Base-by-base conservation (phyloP, 2,888 invertebrate genomes). In the Melieria crassipennis region DNA sequence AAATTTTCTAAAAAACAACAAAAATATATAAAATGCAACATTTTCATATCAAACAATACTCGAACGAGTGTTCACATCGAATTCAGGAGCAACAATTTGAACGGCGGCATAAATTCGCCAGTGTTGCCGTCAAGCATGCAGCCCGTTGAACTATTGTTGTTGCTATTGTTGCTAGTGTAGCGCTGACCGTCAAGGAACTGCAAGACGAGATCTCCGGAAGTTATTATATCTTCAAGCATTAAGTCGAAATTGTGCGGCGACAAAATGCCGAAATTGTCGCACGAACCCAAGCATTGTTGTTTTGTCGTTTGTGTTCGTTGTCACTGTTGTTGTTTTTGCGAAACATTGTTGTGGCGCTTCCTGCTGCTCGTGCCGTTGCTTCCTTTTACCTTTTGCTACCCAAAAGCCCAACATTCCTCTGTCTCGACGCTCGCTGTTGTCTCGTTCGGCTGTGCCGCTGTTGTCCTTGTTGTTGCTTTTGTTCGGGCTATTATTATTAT, bases 191-290 rank as follows among this genome's bases (percentile, higher is more conserved):
- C 30, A 30, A 30, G 30, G 30, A 2, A 2, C 66, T 30, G 42
- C 69, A 62, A 47, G 62, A 50, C 61, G 47, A 82, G 81, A 84
- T 82, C 80, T 82, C 83, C 85, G 83, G 83, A 84, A 84, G 83
- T 84, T 84, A 83, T 84, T 84, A 84, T 82, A 81, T 84, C 83
- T 82, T 82, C 80, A 81, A 82, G 82, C 79, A 84, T 82, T 79
- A 81, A 79, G 75, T 77, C 76, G 56, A 52, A 64, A 70, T 70
- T 65, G 70, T 65, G 52, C 58, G 66, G 61, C 60, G 50, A n/a
- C 67, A 61, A 67, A 67, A 67, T 67, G 60, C 60, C 67, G 43
- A 60, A 60, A 67, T 42, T 61, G 60, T 30, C 60, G 61, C 58
- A 67, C 43, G 43, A 45, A 11, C 60, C 60, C n/a, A n/a, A 45